Base-by-base conservation (phyloP, 2,113 vertebrate genomes). In the Myotis brandtii region DNA sequence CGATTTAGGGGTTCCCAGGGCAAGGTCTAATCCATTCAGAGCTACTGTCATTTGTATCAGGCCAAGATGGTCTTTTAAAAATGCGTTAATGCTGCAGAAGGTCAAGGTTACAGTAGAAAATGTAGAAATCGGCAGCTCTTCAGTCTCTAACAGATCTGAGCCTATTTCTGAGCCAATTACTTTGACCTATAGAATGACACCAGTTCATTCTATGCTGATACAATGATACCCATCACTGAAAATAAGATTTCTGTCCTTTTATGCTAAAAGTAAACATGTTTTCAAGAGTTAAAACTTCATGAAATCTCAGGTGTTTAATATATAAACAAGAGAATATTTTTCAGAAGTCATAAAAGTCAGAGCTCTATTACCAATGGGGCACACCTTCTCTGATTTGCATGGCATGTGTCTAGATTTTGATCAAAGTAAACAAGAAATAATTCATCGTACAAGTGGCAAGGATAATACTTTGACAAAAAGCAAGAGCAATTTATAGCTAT, bases 361-460 rank as follows among this genome's bases (percentile, higher is more conserved):
- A 89, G 77, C 1, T 92, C 73, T 95, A 84, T 92, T 94, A 93
- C 4, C 94, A 91, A 92, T 40, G n/a, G 30, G 5, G 16, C 46
- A 91, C 69, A 96, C 37, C 40, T 96, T 92, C 27, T 85, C 67
- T 96, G 88, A 96, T 97, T 95, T 94, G 32, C 87, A 34, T 37
- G 80, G 30, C 32, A 32, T 85, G n/a, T 96, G 97, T 98, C 80
- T 96, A 84, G 59, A 98, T 96, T 89, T 23, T 90, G 48, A 96
- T 82, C 69, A 64, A 13, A 96, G 54, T 73, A 97, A 94, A 94
- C 76, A 94, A 67, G 93, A 89, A 97, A 87, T 83, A 91, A 94
- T 94, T 95, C 43, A 72, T 80, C 18, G 84, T 77, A 72, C 25
- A 52, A 88, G 81, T 72, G 86, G 76, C 89, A 94, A 97, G 96